These are phyloP conservation scores for Bombus difficillimus DNA, from an alignment of 1,140 invertebrate species.

Conservation along the genomic window DNA sequence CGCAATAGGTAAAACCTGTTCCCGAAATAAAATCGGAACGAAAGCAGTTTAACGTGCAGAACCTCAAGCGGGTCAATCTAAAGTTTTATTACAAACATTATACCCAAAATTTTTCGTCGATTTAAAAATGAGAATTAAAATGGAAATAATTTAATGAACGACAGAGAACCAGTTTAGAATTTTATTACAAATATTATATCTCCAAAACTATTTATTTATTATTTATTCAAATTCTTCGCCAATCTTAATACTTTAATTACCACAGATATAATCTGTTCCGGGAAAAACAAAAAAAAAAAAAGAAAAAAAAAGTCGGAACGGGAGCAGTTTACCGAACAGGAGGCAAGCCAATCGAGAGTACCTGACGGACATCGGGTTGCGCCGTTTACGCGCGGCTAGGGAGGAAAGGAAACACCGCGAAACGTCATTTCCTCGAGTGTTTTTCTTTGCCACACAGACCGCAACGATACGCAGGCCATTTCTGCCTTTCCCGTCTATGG, in stretches of 20 bases:
- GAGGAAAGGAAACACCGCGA: slow-evolving; percentile 31
- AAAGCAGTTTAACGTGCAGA: not conserved
- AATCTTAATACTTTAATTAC: not conserved
- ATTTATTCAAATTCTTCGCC: not conserved
- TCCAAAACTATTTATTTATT: too few species aligned
- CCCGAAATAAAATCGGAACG: not conserved
- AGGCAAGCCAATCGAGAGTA: not conserved
- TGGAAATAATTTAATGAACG: too few species aligned
- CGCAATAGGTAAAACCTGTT: not conserved
- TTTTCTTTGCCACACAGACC: slow-evolving; percentile 38
- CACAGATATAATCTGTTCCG: not conserved
- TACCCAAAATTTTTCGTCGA: too few species aligned
- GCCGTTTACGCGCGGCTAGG: slow-evolving; percentile 12
- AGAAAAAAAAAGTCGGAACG: not conserved
- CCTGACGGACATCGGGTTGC: not conserved
- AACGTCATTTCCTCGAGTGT: slow-evolving; percentile 54
- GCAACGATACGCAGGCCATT: slow-evolving; percentile 46
- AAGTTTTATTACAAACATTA: not conserved
- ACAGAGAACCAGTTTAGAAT: too few species aligned
- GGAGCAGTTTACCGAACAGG: not conserved
- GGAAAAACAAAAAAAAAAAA: too few species aligned
- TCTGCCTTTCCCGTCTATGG: slow-evolving; percentile 31
- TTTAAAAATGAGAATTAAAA: too few species aligned
- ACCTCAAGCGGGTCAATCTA: not conserved
- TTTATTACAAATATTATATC: too few species aligned